Base-by-base conservation (phyloP, 2,797 vertebrate species). In the Bucorvus abyssinicus region DNA sequence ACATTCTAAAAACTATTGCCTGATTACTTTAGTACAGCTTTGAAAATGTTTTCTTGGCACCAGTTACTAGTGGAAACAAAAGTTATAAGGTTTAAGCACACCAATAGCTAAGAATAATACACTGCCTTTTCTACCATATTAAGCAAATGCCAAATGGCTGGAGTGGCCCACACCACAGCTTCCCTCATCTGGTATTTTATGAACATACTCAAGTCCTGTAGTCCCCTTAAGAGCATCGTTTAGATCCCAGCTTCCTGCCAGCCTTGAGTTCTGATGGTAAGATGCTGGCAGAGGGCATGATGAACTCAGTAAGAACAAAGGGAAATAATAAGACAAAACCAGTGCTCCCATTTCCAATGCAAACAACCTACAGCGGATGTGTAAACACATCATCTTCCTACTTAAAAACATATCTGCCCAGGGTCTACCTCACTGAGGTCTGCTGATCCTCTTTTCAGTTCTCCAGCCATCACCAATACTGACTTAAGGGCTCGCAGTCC, bases 401-500 rank as follows among this genome's bases (percentile, higher is more conserved):
- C 60, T 27, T 30, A 64, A 60, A 79, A 82, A 45, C 76, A 59
- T 2, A 83, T 30, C 52, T 85, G 18, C 10, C 23, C 32, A 76
- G 52, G 17, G 23, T 91, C 45, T 98, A 99, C 99, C 99, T 99
- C 99, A 38, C 59, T 97, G 22, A 99, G 98, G 9, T 99, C 98
- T 30, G 98, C 82, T 16, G 99, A 99, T 36, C 98, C 98, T 97
- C 99, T 98, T 97, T 99, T 99, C 94, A 99, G 96, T 95, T 99
- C 99, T 74, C 99, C 99, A 27, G 99, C 99, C 99, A 99, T 99
- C 65, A 99, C 99, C 59, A 99, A 93, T 65, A 99, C 99, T 15
- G 99, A 99, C 86, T 99, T 99, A 34, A 99, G 97, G n/a, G 99
- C 99, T 30, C 99, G 97, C 70, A 99, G 98, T 57, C 99, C 99